Evolutionary conservation across 2,113 vertebrate species (phyloP).

Genomic region (Coryphaenoides rupestris): DNA sequence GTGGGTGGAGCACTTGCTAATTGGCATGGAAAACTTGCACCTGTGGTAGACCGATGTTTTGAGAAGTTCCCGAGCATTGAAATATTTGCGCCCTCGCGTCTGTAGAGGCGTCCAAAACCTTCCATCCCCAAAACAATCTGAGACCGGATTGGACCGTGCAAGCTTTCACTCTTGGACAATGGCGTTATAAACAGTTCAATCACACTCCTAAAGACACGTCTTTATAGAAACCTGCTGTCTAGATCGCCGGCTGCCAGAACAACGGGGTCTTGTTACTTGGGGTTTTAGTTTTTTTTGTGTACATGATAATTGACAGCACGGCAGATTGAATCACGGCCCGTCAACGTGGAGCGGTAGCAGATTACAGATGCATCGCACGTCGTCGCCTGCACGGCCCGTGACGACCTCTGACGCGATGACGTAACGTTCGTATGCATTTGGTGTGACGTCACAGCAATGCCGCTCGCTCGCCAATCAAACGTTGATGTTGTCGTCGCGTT

Average conservation of each 20-base stretch:
- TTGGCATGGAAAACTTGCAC: constrained; percentile 72
- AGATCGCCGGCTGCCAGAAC: no score
- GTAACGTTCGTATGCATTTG: constrained; percentile 21
- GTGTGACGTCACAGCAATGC: constrained; percentile 21
- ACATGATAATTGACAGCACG: neutral
- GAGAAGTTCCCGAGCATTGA: constrained; percentile 60
- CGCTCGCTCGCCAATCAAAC: no score
- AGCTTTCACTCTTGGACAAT: constrained; percentile 53
- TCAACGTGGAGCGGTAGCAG: constrained; percentile 12
- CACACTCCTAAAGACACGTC: no score
- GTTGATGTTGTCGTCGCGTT: neutral
- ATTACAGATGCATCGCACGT: constrained; percentile 13
- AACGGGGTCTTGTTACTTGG: no score
- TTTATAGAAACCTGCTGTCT: no score
- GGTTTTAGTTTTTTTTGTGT: no score
- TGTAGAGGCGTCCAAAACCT: constrained; percentile 40
- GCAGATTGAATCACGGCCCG: constrained; percentile 8
- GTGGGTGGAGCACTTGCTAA: constrained; percentile 69
- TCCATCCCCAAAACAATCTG: constrained; percentile 54
- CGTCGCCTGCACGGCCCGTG: constrained; percentile 20
- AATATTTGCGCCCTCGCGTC: constrained; percentile 58
- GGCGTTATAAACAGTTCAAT: neutral
- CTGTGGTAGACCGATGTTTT: constrained; percentile 74
- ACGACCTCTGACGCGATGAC: constrained; percentile 2
- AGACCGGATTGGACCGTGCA: constrained; percentile 45